Evolutionary conservation across 2,113 vertebrate genomes (phyloP).

Genomic region (Eulacestoma nigropectus): DNA sequence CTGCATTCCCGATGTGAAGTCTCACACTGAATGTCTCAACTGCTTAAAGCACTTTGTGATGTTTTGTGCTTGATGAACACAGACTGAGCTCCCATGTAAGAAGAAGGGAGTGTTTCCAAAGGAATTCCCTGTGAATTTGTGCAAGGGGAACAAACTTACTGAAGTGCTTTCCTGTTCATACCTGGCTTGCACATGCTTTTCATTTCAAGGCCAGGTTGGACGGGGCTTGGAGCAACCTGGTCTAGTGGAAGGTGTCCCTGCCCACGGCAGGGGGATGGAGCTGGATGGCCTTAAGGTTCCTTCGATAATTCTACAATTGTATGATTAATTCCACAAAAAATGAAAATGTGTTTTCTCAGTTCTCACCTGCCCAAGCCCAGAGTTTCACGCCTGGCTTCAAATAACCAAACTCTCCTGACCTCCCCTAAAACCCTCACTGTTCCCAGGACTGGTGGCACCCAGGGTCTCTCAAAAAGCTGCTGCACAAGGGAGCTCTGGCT

Average conservation of each 20-base stretch:
- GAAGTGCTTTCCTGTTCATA: not conserved
- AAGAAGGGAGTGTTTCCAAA: not conserved
- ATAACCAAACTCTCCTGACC: not conserved
- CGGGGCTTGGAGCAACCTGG: not conserved
- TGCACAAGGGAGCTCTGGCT: not conserved
- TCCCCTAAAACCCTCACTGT: accelerated
- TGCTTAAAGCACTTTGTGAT: not conserved
- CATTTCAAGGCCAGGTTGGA: not conserved
- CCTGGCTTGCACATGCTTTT: not conserved
- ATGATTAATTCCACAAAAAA: not conserved
- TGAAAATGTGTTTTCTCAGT: accelerated
- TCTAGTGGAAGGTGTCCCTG: not conserved
- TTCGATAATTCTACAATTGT: not conserved
- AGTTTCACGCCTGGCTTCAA: not conserved
- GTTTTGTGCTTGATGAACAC: not conserved
- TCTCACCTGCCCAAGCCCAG: not conserved
- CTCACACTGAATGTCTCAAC: constrained; percentile 21
- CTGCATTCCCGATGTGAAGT: constrained; percentile 3
- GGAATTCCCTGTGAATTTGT: constrained; percentile 3
- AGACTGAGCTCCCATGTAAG: not conserved
- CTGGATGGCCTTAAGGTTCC: not conserved
- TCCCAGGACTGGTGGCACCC: accelerated
- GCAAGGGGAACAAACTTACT: not conserved
- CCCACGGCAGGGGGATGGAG: too few species aligned
- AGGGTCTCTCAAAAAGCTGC: not conserved